These are phyloP conservation scores for Xiphophorus birchmanni DNA, from an alignment of 2,797 vertebrate species.

Conservation along the genomic window DNA sequence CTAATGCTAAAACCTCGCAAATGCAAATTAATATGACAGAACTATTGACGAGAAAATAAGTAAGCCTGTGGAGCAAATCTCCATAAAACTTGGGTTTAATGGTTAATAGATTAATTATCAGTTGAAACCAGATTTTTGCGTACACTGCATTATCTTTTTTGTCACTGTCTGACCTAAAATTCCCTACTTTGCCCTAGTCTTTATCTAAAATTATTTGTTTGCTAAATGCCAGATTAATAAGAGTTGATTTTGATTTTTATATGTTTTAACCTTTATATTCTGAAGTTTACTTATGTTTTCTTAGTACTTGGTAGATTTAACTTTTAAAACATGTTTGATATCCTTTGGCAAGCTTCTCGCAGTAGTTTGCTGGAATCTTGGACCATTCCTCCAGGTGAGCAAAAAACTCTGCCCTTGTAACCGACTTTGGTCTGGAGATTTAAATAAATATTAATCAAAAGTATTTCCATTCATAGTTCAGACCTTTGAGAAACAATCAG, in stretches of 20 bases:
- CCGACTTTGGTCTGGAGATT: background rate
- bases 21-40: background rate
- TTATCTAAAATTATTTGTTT: background rate
- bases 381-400: background rate
- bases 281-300: background rate
- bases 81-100: background rate
- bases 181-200: background rate
- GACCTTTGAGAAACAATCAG: background rate
- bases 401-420: background rate
- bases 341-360: background rate
- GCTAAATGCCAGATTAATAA: background rate
- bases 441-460: background rate
- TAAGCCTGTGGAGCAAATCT: background rate
- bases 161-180: background rate
- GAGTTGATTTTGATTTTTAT: background rate
- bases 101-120: background rate
- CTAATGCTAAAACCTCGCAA: background rate
- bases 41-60: background rate
- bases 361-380: background rate
- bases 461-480: background rate
- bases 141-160: background rate
- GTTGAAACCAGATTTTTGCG: background rate
- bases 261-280: background rate
- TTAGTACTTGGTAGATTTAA: background rate
- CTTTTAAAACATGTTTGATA: background rate